Percentiles rank a stretch among this genome's conserved stretches.
Evolutionary conservation across 2,888 invertebrate species (phyloP).

Genomic region (Ichneumoninae sp.): DNA sequence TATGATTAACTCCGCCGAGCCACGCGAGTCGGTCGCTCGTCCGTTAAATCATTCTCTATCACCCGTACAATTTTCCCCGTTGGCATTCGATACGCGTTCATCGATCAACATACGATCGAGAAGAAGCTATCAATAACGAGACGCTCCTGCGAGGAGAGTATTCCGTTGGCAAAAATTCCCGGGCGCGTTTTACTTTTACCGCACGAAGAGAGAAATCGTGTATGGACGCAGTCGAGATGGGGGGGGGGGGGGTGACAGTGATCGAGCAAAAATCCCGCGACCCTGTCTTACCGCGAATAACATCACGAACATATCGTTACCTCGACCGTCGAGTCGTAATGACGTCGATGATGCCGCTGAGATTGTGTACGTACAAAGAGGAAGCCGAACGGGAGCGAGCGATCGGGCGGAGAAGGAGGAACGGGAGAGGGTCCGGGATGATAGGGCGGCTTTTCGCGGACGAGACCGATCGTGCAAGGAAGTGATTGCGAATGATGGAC

Average conservation of each 20-base stretch:
- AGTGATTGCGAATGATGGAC: conserved; percentile 82
- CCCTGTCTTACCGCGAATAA: conserved; percentile 53
- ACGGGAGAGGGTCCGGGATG: conserved; percentile 31
- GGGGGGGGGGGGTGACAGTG: conserved; percentile 45
- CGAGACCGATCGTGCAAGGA: conserved; percentile 77
- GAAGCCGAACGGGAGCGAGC: conserved; percentile 26
- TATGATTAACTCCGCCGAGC: conserved; percentile 39
- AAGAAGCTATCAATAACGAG: conserved; percentile 57
- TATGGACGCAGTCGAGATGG: background rate
- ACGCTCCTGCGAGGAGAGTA: conserved; percentile 8
- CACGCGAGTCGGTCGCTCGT: background rate
- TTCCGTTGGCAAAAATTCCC: conserved; percentile 23
- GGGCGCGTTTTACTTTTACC: conserved; percentile 1
- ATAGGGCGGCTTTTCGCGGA: conserved; percentile 40
- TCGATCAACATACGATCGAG: conserved; percentile 44
- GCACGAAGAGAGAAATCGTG: conserved; percentile 22
- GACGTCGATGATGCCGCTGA: conserved; percentile 23
- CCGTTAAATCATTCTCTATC: conserved; percentile 53
- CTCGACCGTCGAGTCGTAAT: conserved; percentile 21
- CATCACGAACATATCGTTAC: conserved; percentile 56
- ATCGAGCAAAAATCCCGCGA: conserved; percentile 56
- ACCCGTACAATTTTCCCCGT: conserved; percentile 42
- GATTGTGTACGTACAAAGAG: conserved; percentile 40
- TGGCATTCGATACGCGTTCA: conserved; percentile 39
- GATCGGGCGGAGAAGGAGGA: conserved; percentile 41